phyloP scores from a whole-genome alignment of 2,797 vertebrate species.

The Arrhamphus sclerolepis region DNA sequence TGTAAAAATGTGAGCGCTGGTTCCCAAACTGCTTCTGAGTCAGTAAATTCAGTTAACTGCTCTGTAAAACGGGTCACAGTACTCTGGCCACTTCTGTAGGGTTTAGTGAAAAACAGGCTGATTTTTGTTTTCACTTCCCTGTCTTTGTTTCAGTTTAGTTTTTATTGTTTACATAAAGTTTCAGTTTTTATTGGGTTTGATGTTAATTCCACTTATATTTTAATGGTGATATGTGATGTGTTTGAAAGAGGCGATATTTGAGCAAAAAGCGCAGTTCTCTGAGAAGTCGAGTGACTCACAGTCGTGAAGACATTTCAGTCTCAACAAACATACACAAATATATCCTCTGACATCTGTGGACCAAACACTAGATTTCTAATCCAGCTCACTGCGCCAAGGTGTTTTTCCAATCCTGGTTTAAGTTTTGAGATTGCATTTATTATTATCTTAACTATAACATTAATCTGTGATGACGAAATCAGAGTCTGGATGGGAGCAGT shows the following conservation, averaged over 20 bases:
- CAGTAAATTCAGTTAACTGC: slow-evolving; percentile 22
- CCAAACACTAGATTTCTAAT: neutral
- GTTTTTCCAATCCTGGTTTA: neutral
- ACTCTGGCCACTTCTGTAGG: neutral
- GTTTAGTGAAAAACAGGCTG: slow-evolving; percentile 12
- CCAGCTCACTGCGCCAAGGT: neutral
- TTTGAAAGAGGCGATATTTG: too few relatives aligned
- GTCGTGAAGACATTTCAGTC: too few relatives aligned
- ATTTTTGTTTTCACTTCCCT: neutral
- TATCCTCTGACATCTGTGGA: too few relatives aligned
- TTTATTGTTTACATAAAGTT: neutral
- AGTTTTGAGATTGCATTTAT: neutral
- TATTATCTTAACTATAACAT: neutral
- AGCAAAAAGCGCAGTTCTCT: too few relatives aligned
- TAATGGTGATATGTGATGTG: too few relatives aligned
- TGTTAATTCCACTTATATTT: too few relatives aligned
- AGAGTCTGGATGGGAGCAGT: slow-evolving; percentile 6
- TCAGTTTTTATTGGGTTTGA: neutral
- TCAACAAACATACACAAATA: too few relatives aligned
- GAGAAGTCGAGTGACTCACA: too few relatives aligned
- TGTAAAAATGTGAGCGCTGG: slow-evolving; percentile 33
- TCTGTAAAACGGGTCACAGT: slow-evolving; percentile 17
- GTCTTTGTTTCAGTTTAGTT: neutral
- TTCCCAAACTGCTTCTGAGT: slow-evolving; percentile 25
- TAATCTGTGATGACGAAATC: slow-evolving; percentile 2